Evolutionary conservation across 1,140 invertebrate species (phyloP).

Genomic region (Drosophila nigrodunni): DNA sequence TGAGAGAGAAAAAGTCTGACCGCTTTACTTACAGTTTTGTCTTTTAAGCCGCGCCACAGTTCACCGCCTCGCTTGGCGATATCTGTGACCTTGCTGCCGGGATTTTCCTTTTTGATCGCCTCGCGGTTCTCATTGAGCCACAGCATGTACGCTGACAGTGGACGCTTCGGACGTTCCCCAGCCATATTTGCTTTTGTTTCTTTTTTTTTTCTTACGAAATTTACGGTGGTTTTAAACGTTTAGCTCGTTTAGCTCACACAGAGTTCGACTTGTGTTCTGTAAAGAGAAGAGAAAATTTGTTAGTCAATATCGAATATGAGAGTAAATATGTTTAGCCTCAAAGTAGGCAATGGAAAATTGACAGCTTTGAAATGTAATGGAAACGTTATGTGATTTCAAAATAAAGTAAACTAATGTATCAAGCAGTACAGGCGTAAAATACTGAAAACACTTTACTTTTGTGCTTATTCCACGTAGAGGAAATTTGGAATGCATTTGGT

Average conservation of each 20-base stretch:
- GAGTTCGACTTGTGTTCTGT: slow-evolving; percentile 8
- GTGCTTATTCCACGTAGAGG: not conserved
- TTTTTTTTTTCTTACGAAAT: not conserved
- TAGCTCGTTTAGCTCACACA: slow-evolving; percentile 15
- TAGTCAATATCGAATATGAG: not conserved
- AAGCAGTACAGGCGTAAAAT: not conserved
- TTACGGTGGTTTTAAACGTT: slow-evolving; percentile 2
- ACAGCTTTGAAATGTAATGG: not conserved
- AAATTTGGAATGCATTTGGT: slow-evolving; percentile 4
- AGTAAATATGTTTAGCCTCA: not conserved
- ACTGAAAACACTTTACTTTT: slow-evolving; percentile 1
- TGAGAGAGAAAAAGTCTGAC: not conserved
- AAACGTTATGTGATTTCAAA: not conserved
- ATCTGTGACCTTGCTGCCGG: slow-evolving; percentile 92
- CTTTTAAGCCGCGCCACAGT: slow-evolving; percentile 89
- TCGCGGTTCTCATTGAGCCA: slow-evolving; percentile 94
- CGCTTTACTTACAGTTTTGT: slow-evolving; percentile 73
- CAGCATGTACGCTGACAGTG: slow-evolving; percentile 93
- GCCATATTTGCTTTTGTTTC: slow-evolving; percentile 86
- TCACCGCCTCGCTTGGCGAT: slow-evolving; percentile 94
- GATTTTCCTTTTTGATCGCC: slow-evolving; percentile 92
- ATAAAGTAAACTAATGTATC: not conserved
- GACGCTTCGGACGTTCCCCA: slow-evolving; percentile 93
- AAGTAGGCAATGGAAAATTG: slow-evolving; percentile 16
- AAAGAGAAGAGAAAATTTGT: not conserved